Percentiles rank a stretch among this genome's conserved stretches.
These are phyloP conservation scores for Agrotis exclamationis DNA, from an alignment of 2,888 invertebrate genomes.

Conservation along the genomic window DNA sequence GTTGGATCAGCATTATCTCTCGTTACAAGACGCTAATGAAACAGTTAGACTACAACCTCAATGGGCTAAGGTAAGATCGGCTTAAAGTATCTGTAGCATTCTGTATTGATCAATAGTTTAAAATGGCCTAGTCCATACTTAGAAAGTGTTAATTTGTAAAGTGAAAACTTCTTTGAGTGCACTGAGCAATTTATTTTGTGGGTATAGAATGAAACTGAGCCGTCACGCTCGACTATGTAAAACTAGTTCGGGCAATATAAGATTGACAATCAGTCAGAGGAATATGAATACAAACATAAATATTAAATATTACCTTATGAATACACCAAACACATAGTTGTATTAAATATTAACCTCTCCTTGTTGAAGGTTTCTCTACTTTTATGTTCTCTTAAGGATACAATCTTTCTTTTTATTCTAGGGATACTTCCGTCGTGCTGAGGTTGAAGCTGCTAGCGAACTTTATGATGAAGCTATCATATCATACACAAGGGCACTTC, in stretches of 20 bases:
- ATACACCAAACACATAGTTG: too few relatives aligned
- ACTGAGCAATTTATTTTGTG: too few relatives aligned
- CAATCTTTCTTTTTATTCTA: slow-evolving; percentile 66
- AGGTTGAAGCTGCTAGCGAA: slow-evolving; percentile 93
- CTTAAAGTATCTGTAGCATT: not conserved
- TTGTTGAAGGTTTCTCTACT: too few relatives aligned
- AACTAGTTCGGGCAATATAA: too few relatives aligned
- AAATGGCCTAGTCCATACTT: not conserved
- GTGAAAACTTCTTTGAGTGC: too few relatives aligned
- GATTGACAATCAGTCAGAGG: too few relatives aligned
- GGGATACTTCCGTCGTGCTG: slow-evolving; percentile 94
- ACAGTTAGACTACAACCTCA: slow-evolving; percentile 94
- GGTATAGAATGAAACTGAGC: too few relatives aligned
- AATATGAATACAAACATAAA: too few relatives aligned
- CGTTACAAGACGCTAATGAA: slow-evolving; percentile 95
- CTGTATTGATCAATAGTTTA: not conserved
- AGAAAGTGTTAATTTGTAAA: not conserved
- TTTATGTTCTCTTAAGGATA: too few relatives aligned
- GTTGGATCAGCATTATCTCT: slow-evolving; percentile 94
- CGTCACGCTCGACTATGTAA: too few relatives aligned
- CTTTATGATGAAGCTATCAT: slow-evolving; percentile 93
- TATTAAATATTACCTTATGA: too few relatives aligned
- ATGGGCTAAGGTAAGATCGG: slow-evolving; percentile 94
- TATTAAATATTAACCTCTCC: too few relatives aligned
- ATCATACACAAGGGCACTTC: slow-evolving; percentile 93